phyloP scores from a whole-genome alignment of 1,140 invertebrate genomes.

The Trachymyrmex septentrionalis region DNA sequence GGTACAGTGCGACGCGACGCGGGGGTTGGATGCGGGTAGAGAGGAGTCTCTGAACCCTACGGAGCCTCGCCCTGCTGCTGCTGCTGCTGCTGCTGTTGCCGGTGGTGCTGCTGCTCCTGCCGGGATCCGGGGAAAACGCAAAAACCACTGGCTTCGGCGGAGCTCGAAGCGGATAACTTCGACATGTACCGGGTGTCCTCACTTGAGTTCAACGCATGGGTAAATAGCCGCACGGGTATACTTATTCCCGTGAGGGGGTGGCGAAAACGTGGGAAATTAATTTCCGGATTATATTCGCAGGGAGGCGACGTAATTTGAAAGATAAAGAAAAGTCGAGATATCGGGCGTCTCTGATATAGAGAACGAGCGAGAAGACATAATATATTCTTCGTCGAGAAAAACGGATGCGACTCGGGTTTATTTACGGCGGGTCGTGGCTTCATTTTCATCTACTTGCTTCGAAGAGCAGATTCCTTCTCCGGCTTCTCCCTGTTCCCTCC shows the following conservation, averaged over 20 bases:
- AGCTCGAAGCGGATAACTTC: constrained; percentile 77
- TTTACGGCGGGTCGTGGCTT: constrained; percentile 24
- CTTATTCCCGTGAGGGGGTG: neutral
- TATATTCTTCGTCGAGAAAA: constrained; percentile 9
- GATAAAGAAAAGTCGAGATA: constrained; percentile 5
- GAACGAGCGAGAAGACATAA: neutral
- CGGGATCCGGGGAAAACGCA: constrained; percentile 82
- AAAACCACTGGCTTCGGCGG: constrained; percentile 81
- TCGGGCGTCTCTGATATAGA: neutral
- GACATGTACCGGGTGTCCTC: constrained; percentile 78
- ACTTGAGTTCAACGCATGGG: neutral
- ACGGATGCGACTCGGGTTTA: constrained; percentile 9
- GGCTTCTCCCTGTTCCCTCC: too few species aligned
- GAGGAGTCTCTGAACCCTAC: constrained; percentile 79
- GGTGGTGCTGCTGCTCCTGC: constrained; percentile 34
- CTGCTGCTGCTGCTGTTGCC: constrained; percentile 61
- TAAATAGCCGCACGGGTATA: constrained; percentile 13
- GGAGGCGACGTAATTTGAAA: neutral
- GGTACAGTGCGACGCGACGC: constrained; percentile 23
- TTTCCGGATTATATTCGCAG: neutral
- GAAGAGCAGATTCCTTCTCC: neutral
- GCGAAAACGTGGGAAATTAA: neutral
- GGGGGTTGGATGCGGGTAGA: constrained; percentile 70
- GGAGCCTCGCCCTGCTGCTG: constrained; percentile 64
- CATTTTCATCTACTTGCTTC: neutral